Base-by-base conservation (phyloP, 2,797 vertebrate species). In the Eulemur coronatus region DNA sequence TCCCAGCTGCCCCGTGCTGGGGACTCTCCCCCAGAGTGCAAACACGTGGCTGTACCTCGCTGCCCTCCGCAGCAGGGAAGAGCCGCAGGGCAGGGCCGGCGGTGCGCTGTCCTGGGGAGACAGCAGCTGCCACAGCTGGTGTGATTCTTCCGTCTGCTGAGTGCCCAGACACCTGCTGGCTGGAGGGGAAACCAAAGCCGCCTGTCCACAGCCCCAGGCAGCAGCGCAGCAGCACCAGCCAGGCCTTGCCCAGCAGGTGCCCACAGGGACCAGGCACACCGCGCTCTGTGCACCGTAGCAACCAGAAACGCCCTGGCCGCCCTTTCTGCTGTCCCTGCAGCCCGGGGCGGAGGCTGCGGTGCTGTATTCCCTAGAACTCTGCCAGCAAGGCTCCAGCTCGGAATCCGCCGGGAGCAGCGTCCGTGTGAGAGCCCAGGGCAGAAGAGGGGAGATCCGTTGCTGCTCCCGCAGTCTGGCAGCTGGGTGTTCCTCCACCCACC, bases 401-500 rank as follows among this genome's bases (percentile, higher is more conserved):
- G 84, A 57, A n/a, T 17, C 69, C 20, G 26, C 10, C n/a, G 12
- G 1, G 22, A 75, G 67, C 24, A 22, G 38, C 35, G 41, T 28
- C 1, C 50, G 1, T 43, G 33, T 5, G 15, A 46, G 85, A 14
- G 3, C 10, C 5, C 10, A 33, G 11, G 2, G 41, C 9, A n/a
- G 30, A 13, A 13, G 35, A 41, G 6, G 20, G n/a, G 17, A 8
- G 38, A 24, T 38, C 28, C 12, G n/a, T 9, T 26, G 63, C 28
- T 4, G 13, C 28, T 12, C 20, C 38, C 2, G 20, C 18, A 22
- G 17, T 43, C 57, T 1, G 1, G 57, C 70, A 20, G 17, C 41
- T 1, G 2, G 2, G 24, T 12, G 10, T 28, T 28, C 30, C 17
- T 75, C 43, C 55, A 46, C 4, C 33, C 52, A 8, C 55, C 4